Evolutionary conservation across 2,113 vertebrate species (phyloP), one percentile per base, ranked within the genome.

Genomic region (Neolamprologus caudopunctatus): DNA sequence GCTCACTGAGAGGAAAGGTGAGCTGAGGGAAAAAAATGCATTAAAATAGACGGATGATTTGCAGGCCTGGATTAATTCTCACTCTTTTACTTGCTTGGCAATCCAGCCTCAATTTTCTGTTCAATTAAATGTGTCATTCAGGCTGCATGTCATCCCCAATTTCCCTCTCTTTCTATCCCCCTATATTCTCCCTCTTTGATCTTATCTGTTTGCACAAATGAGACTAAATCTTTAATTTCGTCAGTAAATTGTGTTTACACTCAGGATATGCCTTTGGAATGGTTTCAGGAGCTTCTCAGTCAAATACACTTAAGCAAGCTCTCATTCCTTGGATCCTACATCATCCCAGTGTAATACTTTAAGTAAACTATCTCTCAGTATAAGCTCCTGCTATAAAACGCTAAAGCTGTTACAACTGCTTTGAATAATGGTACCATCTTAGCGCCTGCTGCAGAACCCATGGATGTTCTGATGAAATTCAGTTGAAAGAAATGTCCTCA

Each of bases 171-270:
- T 71, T 88, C 85, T 21, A 8, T 47, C 55, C 16, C 40, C 40
- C 35, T 55, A 53, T 81, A 47, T 83, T 85, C 75, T 55, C 42
- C 17, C n/a, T 55, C 88, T 90, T 87, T 91, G 89, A 93, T 89
- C 87, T 57, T 80, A 89, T 94, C 85, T 85, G 71, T 84, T 92
- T 88, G 82, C 81, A 82, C 88, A 90, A 91, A 93, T 89, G 81
- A 91, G 86, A 84, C 91, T 33, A 91, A 93, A 93, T 88, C 82
- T 85, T 73, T 47, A 54, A 85, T 88, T 91, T 83, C 82, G 58
- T 83, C 80, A 28, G 83, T 91, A 90, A 94, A 95, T 91, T 88
- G 84, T 91, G 82, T 94, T 91, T 91, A 89, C 78, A 17, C 80
- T 82, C 85, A 81, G 81, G 82, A 68, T 81, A 14, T 47, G 87